Base-by-base conservation (phyloP, 2,113 vertebrate genomes). In the Gnathonemus longibarbis region DNA sequence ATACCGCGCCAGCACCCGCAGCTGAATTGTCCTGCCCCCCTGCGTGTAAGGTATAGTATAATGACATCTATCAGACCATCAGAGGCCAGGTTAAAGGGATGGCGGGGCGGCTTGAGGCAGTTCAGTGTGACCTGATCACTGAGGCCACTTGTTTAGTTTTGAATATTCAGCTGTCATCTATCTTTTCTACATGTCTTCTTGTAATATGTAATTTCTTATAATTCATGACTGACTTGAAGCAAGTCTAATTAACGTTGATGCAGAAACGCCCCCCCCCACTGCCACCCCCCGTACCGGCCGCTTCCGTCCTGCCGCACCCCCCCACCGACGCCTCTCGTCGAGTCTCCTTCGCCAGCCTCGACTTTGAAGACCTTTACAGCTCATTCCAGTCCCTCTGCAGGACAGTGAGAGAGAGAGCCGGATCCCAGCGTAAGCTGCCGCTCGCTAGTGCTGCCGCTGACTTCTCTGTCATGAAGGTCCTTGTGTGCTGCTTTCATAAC, bases 381-480 rank as follows among this genome's bases (percentile, higher is more conserved):
- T 99, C 98, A 89, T 99, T 99, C 95, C 97, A 98, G 91, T 99
- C 97, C 87, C 96, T 99, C 88, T 97, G 97, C 94, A 98, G 96
- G 94, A 98, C 97, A 15, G 97, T 99, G 96, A 96, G 97, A 89
- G 98, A 98, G 93, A 96, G 97, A 91, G 97, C 97, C 19, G 95
- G 96, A 52, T 97, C 98, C 15, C 96, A 97, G 92, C 97, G 98
- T 92, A 95, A 97, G 98, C 94, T 95, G 95, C 93, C 90, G 90
- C 88, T 4, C 0, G 58, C 52, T 0, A 77, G 31, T 24, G 31
- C 31, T 6, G 27, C 70, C 1, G 8, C n/a, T 11, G n/a, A 27
- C 62, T 49, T 35, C 17, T 50, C 39, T 39, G 3, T 9, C 46
- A 48, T 86, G 39, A 87, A n/a, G 62, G 39, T 56, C 3, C 17